Percentiles rank a stretch among this genome's conserved stretches.
These are phyloP conservation scores for Gobio gobio DNA, from an alignment of 2,113 vertebrate species.

Conservation along the genomic window DNA sequence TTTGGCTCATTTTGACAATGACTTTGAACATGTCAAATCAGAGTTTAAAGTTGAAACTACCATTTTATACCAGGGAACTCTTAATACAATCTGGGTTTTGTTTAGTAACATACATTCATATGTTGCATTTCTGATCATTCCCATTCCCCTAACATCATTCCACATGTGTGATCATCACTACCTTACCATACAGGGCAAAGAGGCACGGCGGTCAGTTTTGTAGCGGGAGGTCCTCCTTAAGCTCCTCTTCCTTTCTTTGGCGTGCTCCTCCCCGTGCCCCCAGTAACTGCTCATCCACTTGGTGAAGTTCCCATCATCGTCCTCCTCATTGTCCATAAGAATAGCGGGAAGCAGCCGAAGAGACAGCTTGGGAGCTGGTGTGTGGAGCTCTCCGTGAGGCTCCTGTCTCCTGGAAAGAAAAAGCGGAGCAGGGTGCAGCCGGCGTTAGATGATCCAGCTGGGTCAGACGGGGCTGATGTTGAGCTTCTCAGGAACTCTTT, in stretches of 20 bases:
- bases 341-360: conserved; percentile 75
- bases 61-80: background rate
- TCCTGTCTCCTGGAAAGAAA: conserved; percentile 42
- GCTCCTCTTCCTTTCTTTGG: conserved; percentile 76
- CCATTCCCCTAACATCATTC: background rate
- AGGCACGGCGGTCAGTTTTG: conserved; percentile 80
- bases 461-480: background rate
- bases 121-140: background rate
- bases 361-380: conserved; percentile 66
- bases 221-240: conserved; percentile 69
- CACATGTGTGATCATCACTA: background rate
- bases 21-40: background rate
- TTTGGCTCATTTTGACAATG: background rate
- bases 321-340: conserved; percentile 88
- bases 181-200: conserved; percentile 89
- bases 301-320: conserved; percentile 92
- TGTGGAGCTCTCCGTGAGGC: conserved; percentile 50
- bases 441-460: background rate
- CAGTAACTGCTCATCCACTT: conserved; percentile 99
- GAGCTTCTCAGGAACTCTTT: background rate
- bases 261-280: conserved; percentile 82
- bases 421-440: background rate
- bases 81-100: background rate
- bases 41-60: background rate
- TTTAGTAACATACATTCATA: background rate